Evolutionary conservation across 2,797 vertebrate genomes (phyloP), one percentile per base, ranked within the genome.

Genomic region (Ptychadena robeensis): DNA sequence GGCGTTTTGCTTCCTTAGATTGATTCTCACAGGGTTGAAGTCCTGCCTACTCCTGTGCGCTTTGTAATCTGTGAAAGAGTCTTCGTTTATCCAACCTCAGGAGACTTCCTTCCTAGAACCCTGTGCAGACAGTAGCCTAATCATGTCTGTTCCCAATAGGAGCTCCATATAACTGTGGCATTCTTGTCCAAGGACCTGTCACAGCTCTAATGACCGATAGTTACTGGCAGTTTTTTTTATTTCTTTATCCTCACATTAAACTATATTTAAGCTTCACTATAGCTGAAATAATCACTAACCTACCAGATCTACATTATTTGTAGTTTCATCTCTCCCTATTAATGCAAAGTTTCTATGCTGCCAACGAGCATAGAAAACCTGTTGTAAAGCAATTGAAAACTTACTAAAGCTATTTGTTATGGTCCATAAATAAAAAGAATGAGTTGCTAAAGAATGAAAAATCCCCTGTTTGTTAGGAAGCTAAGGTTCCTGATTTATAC

Each of bases 1-100:
- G 91, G 93, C 92, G 92, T 93, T 93, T 91, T 89, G 90, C 90
- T 94, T 95, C 94, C 94, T 93, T 85, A 88, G 90, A 94, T 91
- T 94, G 92, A 94, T 93, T 93, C 92, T 92, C 90, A 87, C 89
- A 90, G 90, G 88, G 88, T 79, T 83, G 2, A 28, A 87, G 93
- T 86, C 90, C 91, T 88, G 80, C 90, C 89, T 86, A 85, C 90
- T 91, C 90, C 91, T 82, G 0, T 79, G 87, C 25, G 84, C 88
- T 94, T 94, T 95, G 92, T 94, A 90, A 86, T 82, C 87, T 88
- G 82, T 34, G 10, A 80, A 85, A 89, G 89, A 91, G 79, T 88
- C 87, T 66, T 61, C 81, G 85, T 87, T 86, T 89, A 87, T 67
- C 83, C 86, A 87, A 89, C 86, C 73, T 86, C 86, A 22, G 87